A percentile compares a stretch with the other conserved stretches of the same genome.
Conservation (phyloP, 2,797 vertebrate species). For the Merluccius polli region DNA sequence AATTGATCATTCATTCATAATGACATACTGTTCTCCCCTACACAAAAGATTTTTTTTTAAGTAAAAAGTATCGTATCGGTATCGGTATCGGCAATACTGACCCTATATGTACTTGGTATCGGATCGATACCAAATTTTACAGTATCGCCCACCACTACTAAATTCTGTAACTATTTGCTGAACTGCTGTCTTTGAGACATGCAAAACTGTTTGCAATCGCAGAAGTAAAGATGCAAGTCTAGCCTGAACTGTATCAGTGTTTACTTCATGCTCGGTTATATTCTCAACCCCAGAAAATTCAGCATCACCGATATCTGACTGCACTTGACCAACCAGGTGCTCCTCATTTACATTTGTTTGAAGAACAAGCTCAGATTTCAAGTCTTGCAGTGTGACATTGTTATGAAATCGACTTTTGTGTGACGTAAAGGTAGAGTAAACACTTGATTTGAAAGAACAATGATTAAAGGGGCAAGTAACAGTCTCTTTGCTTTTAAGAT, state of each 20-base stretch:
- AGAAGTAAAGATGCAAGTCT: conserved; percentile 20
- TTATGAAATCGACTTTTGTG: not conserved
- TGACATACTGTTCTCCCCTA: no score
- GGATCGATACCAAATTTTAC: no score
- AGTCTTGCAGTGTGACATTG: no score
- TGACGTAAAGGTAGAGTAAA: not conserved
- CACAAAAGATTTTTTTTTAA: no score
- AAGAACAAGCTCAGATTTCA: no score
- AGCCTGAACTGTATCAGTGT: conserved; percentile 1
- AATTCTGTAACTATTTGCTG: conserved; percentile 24
- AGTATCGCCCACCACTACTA: no score
- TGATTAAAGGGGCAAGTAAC: not conserved
- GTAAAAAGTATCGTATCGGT: no score
- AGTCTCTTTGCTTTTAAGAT: not conserved
- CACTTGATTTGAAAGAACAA: not conserved
- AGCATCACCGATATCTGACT: not conserved
- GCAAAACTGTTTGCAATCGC: conserved; percentile 17
- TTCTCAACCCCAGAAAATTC: not conserved
- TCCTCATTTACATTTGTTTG: no score
- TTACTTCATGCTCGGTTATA: not conserved
- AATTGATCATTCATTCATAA: no score
- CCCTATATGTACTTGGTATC: no score
- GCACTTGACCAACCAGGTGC: no score
- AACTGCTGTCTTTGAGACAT: conserved; percentile 9
- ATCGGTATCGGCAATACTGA: no score